Evolutionary conservation across 2,888 invertebrate species (phyloP).

Genomic region (Syritta pipiens): DNA sequence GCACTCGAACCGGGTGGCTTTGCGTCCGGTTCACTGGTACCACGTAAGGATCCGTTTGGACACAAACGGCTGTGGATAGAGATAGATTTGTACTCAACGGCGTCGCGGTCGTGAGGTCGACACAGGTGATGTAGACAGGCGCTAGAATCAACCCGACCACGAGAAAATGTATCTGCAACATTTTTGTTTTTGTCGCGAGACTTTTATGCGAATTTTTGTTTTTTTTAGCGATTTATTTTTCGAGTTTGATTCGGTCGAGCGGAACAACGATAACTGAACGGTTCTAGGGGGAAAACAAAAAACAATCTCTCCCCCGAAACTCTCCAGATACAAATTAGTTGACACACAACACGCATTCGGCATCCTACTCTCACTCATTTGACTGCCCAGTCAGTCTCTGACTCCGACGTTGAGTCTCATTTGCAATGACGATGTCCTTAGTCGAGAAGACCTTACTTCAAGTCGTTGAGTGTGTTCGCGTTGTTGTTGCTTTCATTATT

Average conservation of each 20-base stretch:
- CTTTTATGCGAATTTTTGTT: slow-evolving; percentile 5
- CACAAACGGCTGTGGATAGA: too few relatives aligned
- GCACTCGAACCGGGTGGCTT: slow-evolving; percentile 84
- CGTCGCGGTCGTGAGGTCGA: too few relatives aligned
- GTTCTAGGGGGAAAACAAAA: too few relatives aligned
- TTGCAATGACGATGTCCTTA: slow-evolving; percentile 70
- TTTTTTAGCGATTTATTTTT: neutral
- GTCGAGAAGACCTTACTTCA: slow-evolving; percentile 65
- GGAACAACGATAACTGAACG: slow-evolving; percentile 66
- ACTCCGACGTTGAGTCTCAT: slow-evolving; percentile 50
- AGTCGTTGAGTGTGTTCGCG: slow-evolving; percentile 18
- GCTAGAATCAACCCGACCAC: slow-evolving; percentile 14
- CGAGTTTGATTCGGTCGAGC: slow-evolving; percentile 65
- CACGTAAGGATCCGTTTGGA: too few relatives aligned
- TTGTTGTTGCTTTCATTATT: slow-evolving; percentile 27
- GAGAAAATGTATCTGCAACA: slow-evolving; percentile 26
- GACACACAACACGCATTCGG: slow-evolving; percentile 1
- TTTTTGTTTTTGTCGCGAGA: neutral
- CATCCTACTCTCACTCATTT: slow-evolving; percentile 47
- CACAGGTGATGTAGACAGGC: slow-evolving; percentile 26
- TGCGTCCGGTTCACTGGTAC: too few relatives aligned
- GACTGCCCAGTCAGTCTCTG: slow-evolving; percentile 46
- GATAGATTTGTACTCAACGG: too few relatives aligned
- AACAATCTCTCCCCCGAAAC: slow-evolving; percentile 61
- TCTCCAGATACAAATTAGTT: slow-evolving; percentile 61